Evolutionary conservation across 2,797 vertebrate species (phyloP).

Genomic region (Catostomus latipinnis): DNA sequence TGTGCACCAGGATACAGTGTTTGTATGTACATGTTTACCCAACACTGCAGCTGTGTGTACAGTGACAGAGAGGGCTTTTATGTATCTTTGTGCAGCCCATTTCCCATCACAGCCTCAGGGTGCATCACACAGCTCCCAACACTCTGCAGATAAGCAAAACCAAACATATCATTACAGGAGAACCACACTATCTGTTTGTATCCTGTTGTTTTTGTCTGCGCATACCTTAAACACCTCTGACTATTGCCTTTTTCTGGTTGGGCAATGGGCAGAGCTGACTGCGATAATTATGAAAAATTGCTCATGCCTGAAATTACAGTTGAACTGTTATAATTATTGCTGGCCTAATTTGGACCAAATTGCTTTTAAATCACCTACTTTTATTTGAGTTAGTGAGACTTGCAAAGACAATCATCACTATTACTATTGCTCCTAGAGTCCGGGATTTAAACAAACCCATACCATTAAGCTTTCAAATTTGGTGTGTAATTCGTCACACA

Average conservation of each 20-base stretch:
- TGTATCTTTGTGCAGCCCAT: conserved; percentile 3
- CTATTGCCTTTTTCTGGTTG: neutral
- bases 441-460: no score
- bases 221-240: conserved; percentile 16
- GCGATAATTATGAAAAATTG: conserved; percentile 18
- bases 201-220: conserved; percentile 30
- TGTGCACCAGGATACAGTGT: no score
- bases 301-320: conserved; percentile 10
- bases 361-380: neutral
- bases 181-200: conserved; percentile 32
- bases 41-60: conserved; percentile 35
- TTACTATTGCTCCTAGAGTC: no score
- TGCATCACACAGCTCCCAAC: conserved; percentile 10
- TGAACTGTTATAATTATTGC: neutral
- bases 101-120: conserved; percentile 32
- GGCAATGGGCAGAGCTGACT: neutral
- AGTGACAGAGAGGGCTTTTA: conserved; percentile 4
- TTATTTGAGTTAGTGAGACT: neutral
- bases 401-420: neutral
- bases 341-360: conserved; percentile 4
- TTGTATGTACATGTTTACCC: conserved; percentile 36
- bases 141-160: conserved; percentile 24
- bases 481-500: neutral
- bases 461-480: no score
- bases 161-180: conserved; percentile 45